Conservation (phyloP, 2,797 vertebrate genomes). For the Lutjanus argentimaculatus region DNA sequence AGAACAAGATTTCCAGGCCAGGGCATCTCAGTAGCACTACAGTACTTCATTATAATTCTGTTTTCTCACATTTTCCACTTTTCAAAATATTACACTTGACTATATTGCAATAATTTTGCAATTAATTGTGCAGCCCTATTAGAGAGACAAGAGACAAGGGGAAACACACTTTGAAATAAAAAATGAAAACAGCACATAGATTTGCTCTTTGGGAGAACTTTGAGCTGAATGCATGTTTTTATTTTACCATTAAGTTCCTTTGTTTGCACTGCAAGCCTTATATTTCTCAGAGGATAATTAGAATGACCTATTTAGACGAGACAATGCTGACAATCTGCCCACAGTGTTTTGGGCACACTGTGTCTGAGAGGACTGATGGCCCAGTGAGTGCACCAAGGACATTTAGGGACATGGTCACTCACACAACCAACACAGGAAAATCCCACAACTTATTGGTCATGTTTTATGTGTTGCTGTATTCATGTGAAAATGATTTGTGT, state of each 20-base stretch:
- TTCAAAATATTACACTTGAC: too few species aligned
- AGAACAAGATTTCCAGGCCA: too few species aligned
- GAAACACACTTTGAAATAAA: background rate
- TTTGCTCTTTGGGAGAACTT: background rate
- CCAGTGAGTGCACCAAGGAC: slow-evolving; percentile 30
- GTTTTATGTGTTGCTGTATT: background rate
- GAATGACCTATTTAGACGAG: slow-evolving; percentile 44
- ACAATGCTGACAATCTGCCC: slow-evolving; percentile 28
- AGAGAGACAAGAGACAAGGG: background rate
- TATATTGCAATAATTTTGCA: too few species aligned
- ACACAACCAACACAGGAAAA: background rate
- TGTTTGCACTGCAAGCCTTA: slow-evolving; percentile 11
- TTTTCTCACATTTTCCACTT: too few species aligned
- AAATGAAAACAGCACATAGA: background rate
- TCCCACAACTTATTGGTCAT: background rate
- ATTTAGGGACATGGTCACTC: slow-evolving; percentile 26
- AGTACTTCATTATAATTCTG: too few species aligned
- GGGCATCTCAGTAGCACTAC: too few species aligned
- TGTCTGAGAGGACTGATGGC: slow-evolving; percentile 20
- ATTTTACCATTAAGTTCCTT: slow-evolving; percentile 11
- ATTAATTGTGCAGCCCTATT: too few species aligned
- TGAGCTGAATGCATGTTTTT: slow-evolving; percentile 9
- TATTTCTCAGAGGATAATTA: slow-evolving; percentile 43
- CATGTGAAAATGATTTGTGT: background rate
- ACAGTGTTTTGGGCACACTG: slow-evolving; percentile 25